Evolutionary conservation across 2,113 vertebrate species (phyloP), one percentile per base, ranked within the genome.

Genomic region (Oreochromis spilurus): DNA sequence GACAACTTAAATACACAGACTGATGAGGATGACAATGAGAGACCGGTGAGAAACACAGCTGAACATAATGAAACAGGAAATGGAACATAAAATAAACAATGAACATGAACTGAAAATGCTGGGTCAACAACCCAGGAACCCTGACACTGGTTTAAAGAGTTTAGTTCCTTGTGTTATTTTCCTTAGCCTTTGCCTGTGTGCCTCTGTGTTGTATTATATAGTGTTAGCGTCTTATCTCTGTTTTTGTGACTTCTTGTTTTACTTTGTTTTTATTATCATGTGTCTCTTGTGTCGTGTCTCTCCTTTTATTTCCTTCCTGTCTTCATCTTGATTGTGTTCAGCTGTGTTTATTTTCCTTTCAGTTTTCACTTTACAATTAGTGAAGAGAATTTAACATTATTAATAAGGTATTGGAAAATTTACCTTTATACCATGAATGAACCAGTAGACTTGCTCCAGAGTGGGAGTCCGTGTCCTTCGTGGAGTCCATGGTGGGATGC

Each of bases 291-390:
- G 58, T 62, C 58, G 11, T 62, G n/a, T n/a, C n/a, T n/a, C n/a
- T n/a, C n/a, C n/a, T n/a, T n/a, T n/a, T n/a, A n/a, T n/a, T n/a
- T n/a, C n/a, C n/a, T n/a, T n/a, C n/a, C n/a, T n/a, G n/a, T n/a
- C n/a, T n/a, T n/a, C n/a, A n/a, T n/a, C n/a, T n/a, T n/a, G n/a
- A n/a, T n/a, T n/a, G n/a, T n/a, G 11, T 70, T 70, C 65, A 24
- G 65, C 7, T 70, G 65, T 0, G 3, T 70, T 43, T 70, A 43
- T 40, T 70, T 70, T 70, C 0, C n/a, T 24, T 70, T 43, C 0
- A 1, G 65, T 43, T 70, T 70, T 24, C 36, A 43, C 7, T 65
- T 65, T n/a, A 12, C 60, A 65, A 65, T 65, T 36, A 62, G 9
- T 62, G 19, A 62, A 36, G 9, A 12, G 9, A 36, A 65, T 0